phyloP scores from a whole-genome alignment of 1,140 invertebrate genomes.

The Cyphomyrmex costatus region DNA sequence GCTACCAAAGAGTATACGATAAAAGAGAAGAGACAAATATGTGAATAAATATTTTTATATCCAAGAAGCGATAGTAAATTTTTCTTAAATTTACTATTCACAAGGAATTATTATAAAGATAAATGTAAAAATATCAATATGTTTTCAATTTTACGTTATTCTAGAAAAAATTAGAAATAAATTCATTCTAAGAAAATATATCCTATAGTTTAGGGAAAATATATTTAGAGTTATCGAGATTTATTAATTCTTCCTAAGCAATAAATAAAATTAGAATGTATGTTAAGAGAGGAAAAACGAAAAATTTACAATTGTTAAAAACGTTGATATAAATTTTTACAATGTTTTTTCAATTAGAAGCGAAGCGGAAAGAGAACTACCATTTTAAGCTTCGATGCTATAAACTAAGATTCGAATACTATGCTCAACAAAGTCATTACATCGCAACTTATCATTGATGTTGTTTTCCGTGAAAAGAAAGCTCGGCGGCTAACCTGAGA shows the following conservation, averaged over 20 bases:
- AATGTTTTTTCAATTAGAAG: neutral
- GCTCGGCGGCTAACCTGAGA: constrained; percentile 18
- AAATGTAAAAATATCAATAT: neutral
- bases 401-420: constrained; percentile 39
- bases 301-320: neutral
- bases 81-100: neutral
- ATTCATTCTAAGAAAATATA: neutral
- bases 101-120: neutral
- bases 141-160: neutral
- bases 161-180: neutral
- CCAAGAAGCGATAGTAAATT: neutral
- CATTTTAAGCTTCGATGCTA: neutral
- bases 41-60: constrained; percentile 1
- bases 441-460: constrained; percentile 33
- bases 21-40: neutral
- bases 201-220: neutral
- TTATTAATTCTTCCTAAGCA: neutral
- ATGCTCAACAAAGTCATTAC: constrained; percentile 19
- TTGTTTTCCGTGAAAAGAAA: constrained; percentile 52
- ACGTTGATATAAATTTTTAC: constrained; percentile 26
- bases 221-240: neutral
- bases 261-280: neutral
- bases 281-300: neutral
- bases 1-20: neutral
- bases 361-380: neutral